These are phyloP conservation scores for Drosophila melanica DNA, from an alignment of 1,140 invertebrate species.

Conservation along the genomic window DNA sequence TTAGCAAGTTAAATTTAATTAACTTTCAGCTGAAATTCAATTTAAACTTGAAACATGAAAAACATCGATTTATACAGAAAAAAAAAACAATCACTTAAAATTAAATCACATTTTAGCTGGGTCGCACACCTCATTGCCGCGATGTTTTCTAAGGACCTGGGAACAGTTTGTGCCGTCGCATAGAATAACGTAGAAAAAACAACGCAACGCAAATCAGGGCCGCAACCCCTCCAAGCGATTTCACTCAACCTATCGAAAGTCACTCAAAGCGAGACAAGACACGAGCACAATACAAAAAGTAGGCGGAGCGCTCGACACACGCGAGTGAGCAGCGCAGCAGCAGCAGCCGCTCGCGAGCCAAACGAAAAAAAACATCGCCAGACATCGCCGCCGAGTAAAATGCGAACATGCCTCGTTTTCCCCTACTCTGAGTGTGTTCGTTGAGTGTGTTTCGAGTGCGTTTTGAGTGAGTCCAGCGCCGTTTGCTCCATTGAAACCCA, in stretches of 20 bases:
- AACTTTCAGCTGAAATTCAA: neutral
- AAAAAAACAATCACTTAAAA: neutral
- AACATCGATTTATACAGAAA: neutral
- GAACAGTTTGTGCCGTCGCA: constrained; percentile 50
- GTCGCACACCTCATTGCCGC: constrained; percentile 16
- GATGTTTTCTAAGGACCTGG: constrained; percentile 65
- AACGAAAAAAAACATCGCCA: constrained; percentile 62
- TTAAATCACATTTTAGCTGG: constrained; percentile 16
- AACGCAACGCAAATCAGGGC: constrained; percentile 25
- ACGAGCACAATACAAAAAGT: constrained; percentile 56
- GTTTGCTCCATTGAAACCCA: constrained; percentile 26
- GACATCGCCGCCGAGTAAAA: constrained; percentile 65
- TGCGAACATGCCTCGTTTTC: constrained; percentile 31
- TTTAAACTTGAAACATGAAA: neutral
- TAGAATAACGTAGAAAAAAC: constrained; percentile 16
- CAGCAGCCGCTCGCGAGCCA: constrained; percentile 29
- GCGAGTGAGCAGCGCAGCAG: constrained; percentile 46
- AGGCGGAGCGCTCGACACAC: constrained; percentile 60
- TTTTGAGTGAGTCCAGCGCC: constrained; percentile 32
- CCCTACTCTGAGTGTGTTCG: constrained; percentile 8
- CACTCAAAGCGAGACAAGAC: constrained; percentile 48
- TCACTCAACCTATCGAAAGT: constrained; percentile 14
- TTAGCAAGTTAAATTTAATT: neutral
- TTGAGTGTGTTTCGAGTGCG: neutral
- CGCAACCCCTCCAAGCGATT: constrained; percentile 1